Base-by-base conservation (phyloP, 1,140 invertebrate genomes). In the Bombyx mandarina region DNA sequence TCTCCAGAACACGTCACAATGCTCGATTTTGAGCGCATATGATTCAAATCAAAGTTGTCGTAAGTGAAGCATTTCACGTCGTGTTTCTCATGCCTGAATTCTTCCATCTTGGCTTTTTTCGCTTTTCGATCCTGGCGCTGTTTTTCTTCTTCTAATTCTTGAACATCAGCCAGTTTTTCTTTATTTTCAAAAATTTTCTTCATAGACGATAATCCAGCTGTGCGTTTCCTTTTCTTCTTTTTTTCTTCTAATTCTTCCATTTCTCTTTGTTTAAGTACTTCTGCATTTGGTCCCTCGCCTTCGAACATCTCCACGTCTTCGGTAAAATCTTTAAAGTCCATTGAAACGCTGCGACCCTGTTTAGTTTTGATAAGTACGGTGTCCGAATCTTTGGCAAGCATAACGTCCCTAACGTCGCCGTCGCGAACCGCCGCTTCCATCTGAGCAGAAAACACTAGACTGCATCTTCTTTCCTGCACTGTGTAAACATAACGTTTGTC, bases 181-280 rank as follows among this genome's bases (percentile, higher is more conserved):
- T 94, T 94, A 42, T 93, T 93, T 84, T 95, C 93, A 76, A 95
- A 95, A 58, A 94, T 92, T 79, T 92, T 93, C 59, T 93, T 93
- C 56, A 91, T 88, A 48, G 88, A 89, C 63, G 89, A 92, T 62
- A 90, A 80, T 70, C 89, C 82, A 82, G 74, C 75, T 79, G 88
- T 79, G 67, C 84, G 79, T 89, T 88, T 90, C 69, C 87, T 86
- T 71, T 90, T 93, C 75, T 89, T 92, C 80, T 89, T 93, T 69
- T 81, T 91, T 66, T 86, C 87, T 65, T 89, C 90, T 45, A 79
- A 79, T 79, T 89, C 90, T 65, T 89, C 82, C 35, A 81, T 89
- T 78, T 93, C 90, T 8, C 91, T 89, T 58, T 90, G 90, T 69
- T 90, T 90, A 2, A 92, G 57, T 8, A 91, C 89, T 52, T 91